These are phyloP conservation scores for Promerops cafer DNA, from an alignment of 2,113 vertebrate genomes.

Conservation along the genomic window DNA sequence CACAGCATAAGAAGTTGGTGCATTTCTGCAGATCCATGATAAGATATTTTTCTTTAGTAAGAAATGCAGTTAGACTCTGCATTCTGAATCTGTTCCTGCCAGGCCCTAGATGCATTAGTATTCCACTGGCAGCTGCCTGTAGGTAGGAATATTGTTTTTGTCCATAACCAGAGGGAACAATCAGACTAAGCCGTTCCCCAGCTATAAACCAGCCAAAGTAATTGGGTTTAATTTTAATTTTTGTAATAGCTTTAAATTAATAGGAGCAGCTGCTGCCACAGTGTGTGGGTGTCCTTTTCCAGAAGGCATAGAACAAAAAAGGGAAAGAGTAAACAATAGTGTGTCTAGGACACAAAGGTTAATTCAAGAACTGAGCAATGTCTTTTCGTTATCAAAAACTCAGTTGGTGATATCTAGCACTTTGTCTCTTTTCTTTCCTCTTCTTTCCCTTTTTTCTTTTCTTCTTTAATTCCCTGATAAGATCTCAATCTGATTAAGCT, in stretches of 20 bases:
- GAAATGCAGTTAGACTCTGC: slow-evolving; percentile 48
- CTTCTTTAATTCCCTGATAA: slow-evolving; percentile 66
- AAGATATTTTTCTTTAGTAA: slow-evolving; percentile 40
- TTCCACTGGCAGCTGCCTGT: slow-evolving; percentile 74
- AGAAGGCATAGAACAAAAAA: slow-evolving; percentile 70
- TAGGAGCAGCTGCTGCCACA: slow-evolving; percentile 78
- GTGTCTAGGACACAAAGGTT: slow-evolving; percentile 76
- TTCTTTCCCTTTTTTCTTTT: not conserved
- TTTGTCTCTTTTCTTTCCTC: slow-evolving; percentile 35
- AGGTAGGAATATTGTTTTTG: slow-evolving; percentile 75
- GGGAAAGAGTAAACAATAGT: slow-evolving; percentile 74
- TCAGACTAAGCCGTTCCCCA: slow-evolving; percentile 73
- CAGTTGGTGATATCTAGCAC: slow-evolving; percentile 52
- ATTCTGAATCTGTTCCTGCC: slow-evolving; percentile 53
- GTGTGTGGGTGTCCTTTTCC: slow-evolving; percentile 80
- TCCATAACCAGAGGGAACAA: slow-evolving; percentile 84
- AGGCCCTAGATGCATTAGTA: slow-evolving; percentile 77
- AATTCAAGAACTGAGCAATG: slow-evolving; percentile 73
- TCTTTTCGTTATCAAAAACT: slow-evolving; percentile 70
- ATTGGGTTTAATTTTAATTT: slow-evolving; percentile 86
- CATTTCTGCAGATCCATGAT: slow-evolving; percentile 52
- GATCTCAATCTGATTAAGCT: slow-evolving; percentile 69
- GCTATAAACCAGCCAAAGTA: slow-evolving; percentile 79
- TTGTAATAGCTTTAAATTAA: slow-evolving; percentile 85
- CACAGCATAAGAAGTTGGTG: not conserved